Percentiles rank a stretch among this genome's conserved stretches.
These are phyloP conservation scores for Penelope pileata DNA, from an alignment of 2,113 vertebrate species.

Conservation along the genomic window DNA sequence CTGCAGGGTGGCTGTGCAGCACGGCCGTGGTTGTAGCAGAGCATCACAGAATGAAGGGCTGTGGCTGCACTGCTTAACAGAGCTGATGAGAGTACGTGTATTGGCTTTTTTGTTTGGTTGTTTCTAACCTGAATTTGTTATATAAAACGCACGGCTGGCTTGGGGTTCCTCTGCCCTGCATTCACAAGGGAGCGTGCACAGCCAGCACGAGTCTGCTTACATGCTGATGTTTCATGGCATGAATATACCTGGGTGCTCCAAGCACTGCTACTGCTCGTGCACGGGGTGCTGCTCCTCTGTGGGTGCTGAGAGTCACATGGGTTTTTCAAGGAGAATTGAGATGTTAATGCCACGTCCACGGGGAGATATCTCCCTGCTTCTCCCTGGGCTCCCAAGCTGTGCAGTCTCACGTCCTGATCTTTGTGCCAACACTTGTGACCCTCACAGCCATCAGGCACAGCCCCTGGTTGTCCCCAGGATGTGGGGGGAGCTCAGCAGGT, in stretches of 20 bases:
- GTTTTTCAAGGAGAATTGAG: no score
- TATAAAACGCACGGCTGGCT: neutral
- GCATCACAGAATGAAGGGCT: neutral
- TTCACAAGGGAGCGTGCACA: neutral
- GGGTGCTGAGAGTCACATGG: neutral
- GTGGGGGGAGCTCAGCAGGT: neutral
- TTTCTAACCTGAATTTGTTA: neutral
- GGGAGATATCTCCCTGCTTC: no score
- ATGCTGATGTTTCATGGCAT: neutral
- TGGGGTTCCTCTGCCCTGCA: accelerated
- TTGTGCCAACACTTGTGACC: neutral
- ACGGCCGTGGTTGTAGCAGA: neutral
- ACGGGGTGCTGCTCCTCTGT: neutral
- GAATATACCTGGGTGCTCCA: accelerated
- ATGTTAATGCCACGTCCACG: no score
- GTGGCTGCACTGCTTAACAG: neutral
- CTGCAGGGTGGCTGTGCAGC: neutral
- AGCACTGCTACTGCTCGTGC: neutral
- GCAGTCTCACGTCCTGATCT: neutral
- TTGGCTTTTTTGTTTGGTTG: neutral
- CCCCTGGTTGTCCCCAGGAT: no score
- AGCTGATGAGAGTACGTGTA: accelerated
- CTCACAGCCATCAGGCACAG: neutral
- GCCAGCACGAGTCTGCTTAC: neutral
- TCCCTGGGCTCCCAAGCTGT: no score